phyloP scores from a whole-genome alignment of 2,888 invertebrate species.

The Callyntrura guangdongensis region DNA sequence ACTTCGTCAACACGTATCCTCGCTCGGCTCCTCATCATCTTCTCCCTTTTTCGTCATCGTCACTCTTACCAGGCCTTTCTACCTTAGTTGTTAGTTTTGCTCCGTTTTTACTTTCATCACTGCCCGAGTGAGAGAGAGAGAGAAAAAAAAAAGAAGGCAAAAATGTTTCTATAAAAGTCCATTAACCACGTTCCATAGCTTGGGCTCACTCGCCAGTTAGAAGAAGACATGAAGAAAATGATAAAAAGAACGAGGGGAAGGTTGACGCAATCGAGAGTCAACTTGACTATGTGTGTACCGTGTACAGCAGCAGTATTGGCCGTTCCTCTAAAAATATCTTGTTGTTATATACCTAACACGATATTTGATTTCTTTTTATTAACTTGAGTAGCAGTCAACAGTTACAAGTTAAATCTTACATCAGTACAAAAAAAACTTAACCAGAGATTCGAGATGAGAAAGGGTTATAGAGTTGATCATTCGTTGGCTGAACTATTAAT shows the following conservation, averaged over 20 bases:
- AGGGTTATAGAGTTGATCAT: neutral
- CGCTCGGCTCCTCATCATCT: neutral
- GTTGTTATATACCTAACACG: too few relatives aligned
- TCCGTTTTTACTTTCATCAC: neutral
- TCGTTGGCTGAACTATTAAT: neutral
- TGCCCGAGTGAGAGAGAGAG: neutral
- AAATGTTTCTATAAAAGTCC: neutral
- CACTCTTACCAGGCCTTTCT: constrained; percentile 19
- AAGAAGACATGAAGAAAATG: constrained; percentile 22
- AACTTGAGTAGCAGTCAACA: constrained; percentile 10
- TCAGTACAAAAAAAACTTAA: neutral
- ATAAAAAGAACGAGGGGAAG: neutral
- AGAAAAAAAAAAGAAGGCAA: too few relatives aligned
- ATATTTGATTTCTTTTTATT: neutral
- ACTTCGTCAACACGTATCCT: constrained; percentile 37
- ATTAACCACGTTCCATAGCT: neutral
- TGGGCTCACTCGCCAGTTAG: neutral
- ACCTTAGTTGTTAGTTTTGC: constrained; percentile 6
- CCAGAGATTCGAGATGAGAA: neutral
- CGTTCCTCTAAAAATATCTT: too few relatives aligned
- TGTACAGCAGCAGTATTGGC: too few relatives aligned
- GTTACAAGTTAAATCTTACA: constrained; percentile 1
- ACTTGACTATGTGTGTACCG: neutral
- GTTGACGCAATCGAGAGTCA: constrained; percentile 36
- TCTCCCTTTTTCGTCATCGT: constrained; percentile 6